A percentile compares a stretch with the other conserved stretches of the same genome.
Evolutionary conservation across 2,888 invertebrate species (phyloP).

Genomic region (Gastracanthus pulcherrimus): DNA sequence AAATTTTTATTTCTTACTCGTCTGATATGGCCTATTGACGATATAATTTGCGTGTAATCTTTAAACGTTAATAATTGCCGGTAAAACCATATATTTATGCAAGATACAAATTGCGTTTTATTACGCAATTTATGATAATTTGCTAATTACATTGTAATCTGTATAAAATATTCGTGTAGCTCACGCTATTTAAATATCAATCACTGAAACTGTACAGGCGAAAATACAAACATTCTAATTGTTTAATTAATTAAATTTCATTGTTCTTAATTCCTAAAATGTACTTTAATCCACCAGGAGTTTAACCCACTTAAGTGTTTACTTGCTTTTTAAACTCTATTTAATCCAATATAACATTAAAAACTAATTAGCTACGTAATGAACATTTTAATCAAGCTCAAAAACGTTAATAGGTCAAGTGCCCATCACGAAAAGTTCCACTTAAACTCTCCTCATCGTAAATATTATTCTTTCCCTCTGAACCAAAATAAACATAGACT

Average conservation of each 20-base stretch:
- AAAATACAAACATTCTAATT: no score
- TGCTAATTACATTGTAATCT: background rate
- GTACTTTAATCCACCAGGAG: no score
- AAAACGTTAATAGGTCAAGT: background rate
- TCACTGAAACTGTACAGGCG: background rate
- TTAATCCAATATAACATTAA: background rate
- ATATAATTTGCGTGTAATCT: background rate
- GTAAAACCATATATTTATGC: background rate
- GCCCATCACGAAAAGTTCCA: no score
- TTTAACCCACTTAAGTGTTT: background rate
- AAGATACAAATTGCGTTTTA: background rate
- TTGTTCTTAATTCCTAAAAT: no score
- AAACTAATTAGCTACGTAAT: background rate
- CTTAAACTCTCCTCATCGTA: no score
- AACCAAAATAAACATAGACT: no score
- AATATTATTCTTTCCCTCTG: no score
- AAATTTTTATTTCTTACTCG: background rate
- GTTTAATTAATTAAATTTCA: no score
- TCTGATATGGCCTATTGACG: background rate
- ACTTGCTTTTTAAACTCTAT: background rate
- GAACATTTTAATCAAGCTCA: background rate
- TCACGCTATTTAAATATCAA: background rate
- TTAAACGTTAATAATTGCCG: background rate
- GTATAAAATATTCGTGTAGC: background rate
- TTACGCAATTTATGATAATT: constrained; percentile 9